phyloP scores from a whole-genome alignment of 1,140 invertebrate species.

The Zaprionus ghesquierei region DNA sequence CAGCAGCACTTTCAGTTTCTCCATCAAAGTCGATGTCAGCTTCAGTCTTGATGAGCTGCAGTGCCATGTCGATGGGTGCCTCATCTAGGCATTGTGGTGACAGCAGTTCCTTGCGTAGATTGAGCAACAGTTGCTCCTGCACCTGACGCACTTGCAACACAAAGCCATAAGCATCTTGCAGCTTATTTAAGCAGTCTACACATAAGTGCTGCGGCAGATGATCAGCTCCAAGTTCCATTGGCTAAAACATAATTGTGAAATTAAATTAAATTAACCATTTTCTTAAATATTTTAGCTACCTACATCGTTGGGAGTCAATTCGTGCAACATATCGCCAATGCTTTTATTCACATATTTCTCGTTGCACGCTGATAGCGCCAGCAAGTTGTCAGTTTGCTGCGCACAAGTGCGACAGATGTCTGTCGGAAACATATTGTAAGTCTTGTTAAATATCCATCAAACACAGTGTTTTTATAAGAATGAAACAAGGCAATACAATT shows the following conservation, averaged over 20 bases:
- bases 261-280: background rate
- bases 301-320: slow-evolving; percentile 64
- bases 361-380: slow-evolving; percentile 36
- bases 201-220: slow-evolving; percentile 56
- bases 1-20: background rate
- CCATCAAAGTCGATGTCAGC: slow-evolving; percentile 14
- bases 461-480: background rate
- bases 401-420: slow-evolving; percentile 65
- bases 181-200: slow-evolving; percentile 28
- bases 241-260: slow-evolving; percentile 10
- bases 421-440: slow-evolving; percentile 39
- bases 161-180: slow-evolving; percentile 57
- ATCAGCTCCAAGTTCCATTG: slow-evolving; percentile 34
- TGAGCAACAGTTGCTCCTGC: slow-evolving; percentile 43
- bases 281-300: background rate
- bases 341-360: slow-evolving; percentile 44
- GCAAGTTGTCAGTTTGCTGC: slow-evolving; percentile 26
- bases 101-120: slow-evolving; percentile 23
- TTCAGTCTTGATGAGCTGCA: slow-evolving; percentile 51
- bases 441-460: background rate
- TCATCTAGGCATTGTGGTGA: slow-evolving; percentile 48
- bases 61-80: slow-evolving; percentile 52
- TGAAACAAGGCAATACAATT: background rate
- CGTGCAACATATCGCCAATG: slow-evolving; percentile 44
- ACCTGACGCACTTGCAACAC: slow-evolving; percentile 51